phyloP scores from a whole-genome alignment of 2,113 vertebrate genomes.

The Isurus oxyrinchus region DNA sequence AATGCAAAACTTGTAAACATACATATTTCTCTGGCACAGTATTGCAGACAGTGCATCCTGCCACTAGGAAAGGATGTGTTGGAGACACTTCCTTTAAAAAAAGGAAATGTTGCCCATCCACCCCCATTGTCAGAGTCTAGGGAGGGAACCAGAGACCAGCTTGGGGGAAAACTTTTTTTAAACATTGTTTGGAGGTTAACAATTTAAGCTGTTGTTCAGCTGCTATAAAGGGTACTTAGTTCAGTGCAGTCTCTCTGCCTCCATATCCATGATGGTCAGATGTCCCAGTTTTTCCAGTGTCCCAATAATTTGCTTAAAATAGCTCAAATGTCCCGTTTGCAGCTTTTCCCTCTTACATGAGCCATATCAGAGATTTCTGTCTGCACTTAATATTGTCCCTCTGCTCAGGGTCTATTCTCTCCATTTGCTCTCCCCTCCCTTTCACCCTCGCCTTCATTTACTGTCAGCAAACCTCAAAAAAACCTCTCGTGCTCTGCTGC shows the following conservation, averaged over 20 bases:
- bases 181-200: not conserved
- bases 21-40: not conserved
- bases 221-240: not conserved
- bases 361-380: too few relatives aligned
- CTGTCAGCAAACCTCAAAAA: too few relatives aligned
- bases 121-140: not conserved
- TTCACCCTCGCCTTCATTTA: too few relatives aligned
- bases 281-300: too few relatives aligned
- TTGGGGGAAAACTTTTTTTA: not conserved
- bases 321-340: too few relatives aligned
- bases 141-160: not conserved
- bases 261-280: too few relatives aligned
- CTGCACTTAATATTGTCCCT: too few relatives aligned
- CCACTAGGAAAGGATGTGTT: not conserved
- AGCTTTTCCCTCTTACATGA: too few relatives aligned
- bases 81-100: not conserved
- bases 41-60: not conserved
- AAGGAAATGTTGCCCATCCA: not conserved
- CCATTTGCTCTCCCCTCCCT: not conserved
- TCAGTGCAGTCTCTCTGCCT: not conserved
- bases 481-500: too few relatives aligned
- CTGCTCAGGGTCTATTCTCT: not conserved
- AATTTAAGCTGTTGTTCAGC: not conserved
- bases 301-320: too few relatives aligned
- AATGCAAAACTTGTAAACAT: not conserved